These are phyloP conservation scores for Drosophila borborema DNA, from an alignment of 2,888 invertebrate species.

Conservation along the genomic window DNA sequence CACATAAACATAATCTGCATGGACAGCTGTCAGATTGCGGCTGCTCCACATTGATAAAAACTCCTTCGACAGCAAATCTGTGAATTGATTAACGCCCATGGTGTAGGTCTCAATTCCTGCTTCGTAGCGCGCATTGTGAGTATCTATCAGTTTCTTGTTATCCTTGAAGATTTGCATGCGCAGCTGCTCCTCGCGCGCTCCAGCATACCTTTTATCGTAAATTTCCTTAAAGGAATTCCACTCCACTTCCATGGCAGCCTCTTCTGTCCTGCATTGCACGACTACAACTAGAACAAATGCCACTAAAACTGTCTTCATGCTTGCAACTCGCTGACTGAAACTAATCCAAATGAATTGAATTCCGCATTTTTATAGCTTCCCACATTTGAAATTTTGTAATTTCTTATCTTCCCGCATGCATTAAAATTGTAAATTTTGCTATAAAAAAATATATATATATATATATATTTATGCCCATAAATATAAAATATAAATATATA, in stretches of 20 bases:
- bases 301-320: slow-evolving; percentile 8
- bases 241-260: not conserved
- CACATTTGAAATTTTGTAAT: not conserved
- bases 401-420: not conserved
- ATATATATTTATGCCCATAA: no score
- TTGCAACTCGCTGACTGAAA: not conserved
- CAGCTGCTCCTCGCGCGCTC: slow-evolving; percentile 13
- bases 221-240: slow-evolving; percentile 29
- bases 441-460: no score
- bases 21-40: not conserved
- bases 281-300: slow-evolving; percentile 1
- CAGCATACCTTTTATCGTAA: slow-evolving; percentile 10
- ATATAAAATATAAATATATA: no score
- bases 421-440: not conserved
- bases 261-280: not conserved
- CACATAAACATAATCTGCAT: slow-evolving; percentile 1
- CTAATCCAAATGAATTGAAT: not conserved
- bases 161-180: slow-evolving; percentile 32
- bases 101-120: slow-evolving; percentile 15
- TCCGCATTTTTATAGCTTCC: not conserved
- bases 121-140: slow-evolving; percentile 27
- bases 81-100: slow-evolving; percentile 44
- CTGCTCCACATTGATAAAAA: slow-evolving; percentile 4
- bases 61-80: slow-evolving; percentile 27
- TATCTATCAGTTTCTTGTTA: slow-evolving; percentile 24